Percentiles rank a stretch among this genome's conserved stretches.
These are phyloP conservation scores for Arnoldichthys spilopterus DNA, from an alignment of 2,797 vertebrate genomes.

Conservation along the genomic window DNA sequence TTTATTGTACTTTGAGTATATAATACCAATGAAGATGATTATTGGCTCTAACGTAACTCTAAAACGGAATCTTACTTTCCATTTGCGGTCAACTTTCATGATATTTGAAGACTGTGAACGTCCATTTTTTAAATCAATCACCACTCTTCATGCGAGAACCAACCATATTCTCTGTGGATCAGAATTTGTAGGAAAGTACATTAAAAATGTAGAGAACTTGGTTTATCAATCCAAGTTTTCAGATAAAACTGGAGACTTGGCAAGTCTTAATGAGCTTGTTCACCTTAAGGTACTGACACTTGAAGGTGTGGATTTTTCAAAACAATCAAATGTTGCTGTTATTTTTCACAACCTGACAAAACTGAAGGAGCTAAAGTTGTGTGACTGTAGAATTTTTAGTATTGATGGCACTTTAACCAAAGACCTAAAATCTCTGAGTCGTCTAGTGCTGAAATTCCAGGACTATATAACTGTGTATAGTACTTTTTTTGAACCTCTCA, in stretches of 20 bases:
- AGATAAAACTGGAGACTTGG: conserved; percentile 11
- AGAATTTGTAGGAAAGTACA: conserved; percentile 6
- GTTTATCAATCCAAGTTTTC: not conserved
- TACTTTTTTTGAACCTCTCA: conserved; percentile 5
- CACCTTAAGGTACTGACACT: conserved; percentile 23
- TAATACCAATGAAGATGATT: not conserved
- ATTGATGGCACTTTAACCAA: conserved; percentile 20
- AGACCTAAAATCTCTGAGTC: not conserved
- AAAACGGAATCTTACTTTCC: not conserved
- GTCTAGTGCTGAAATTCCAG: not conserved
- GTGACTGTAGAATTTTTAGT: conserved; percentile 30
- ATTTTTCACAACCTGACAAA: conserved; percentile 42
- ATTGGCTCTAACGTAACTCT: not conserved
- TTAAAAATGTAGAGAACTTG: not conserved
- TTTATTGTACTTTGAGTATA: not conserved
- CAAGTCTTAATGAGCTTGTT: conserved; percentile 11
- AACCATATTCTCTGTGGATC: not conserved
- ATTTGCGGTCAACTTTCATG: not conserved
- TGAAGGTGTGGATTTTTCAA: conserved; percentile 13
- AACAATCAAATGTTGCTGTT: conserved; percentile 19
- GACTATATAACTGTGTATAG: not conserved
- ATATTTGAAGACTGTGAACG: not conserved
- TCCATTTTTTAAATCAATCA: not conserved
- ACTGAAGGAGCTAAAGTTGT: conserved; percentile 2
- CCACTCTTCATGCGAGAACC: not conserved